These are phyloP conservation scores for Rhingia rostrata DNA, from an alignment of 2,888 invertebrate species.

Conservation along the genomic window DNA sequence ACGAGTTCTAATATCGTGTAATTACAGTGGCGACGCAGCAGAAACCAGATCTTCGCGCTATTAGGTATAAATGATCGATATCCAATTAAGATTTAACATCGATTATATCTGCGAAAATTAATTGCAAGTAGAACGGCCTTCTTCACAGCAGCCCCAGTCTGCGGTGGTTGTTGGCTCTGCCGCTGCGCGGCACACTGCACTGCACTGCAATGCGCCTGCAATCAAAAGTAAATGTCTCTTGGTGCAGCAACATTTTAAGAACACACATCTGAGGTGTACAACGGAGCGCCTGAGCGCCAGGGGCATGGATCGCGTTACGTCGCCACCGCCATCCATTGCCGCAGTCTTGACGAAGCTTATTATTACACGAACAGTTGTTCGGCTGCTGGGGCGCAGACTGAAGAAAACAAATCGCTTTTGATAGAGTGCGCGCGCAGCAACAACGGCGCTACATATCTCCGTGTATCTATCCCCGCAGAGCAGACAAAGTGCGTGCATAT, in stretches of 20 bases:
- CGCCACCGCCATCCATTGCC: not conserved
- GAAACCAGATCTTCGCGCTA: slow-evolving; percentile 74
- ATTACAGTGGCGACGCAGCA: slow-evolving; percentile 73
- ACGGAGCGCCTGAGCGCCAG: slow-evolving; percentile 33
- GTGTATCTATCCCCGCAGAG: slow-evolving; percentile 58
- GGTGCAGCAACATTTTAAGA: slow-evolving; percentile 53
- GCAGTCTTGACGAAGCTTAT: slow-evolving; percentile 29
- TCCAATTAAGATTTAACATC: slow-evolving; percentile 75
- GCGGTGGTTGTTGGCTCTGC: slow-evolving; percentile 21
- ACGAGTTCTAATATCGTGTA: slow-evolving; percentile 70
- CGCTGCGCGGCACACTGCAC: not conserved
- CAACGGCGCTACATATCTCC: slow-evolving; percentile 40
- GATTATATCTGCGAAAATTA: slow-evolving; percentile 74
- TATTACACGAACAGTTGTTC: slow-evolving; percentile 29
- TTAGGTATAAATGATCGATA: slow-evolving; percentile 74
- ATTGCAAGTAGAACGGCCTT: slow-evolving; percentile 73
- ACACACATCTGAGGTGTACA: slow-evolving; percentile 48
- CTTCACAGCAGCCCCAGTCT: slow-evolving; percentile 39
- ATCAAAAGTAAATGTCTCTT: slow-evolving; percentile 68
- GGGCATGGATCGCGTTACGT: slow-evolving; percentile 27
- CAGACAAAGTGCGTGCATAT: slow-evolving; percentile 67
- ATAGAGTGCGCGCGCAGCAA: slow-evolving; percentile 45
- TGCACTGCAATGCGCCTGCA: slow-evolving; percentile 14
- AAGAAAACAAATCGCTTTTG: slow-evolving; percentile 71
- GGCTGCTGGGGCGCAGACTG: slow-evolving; percentile 12